phyloP scores from a whole-genome alignment of 2,888 invertebrate species.

The Melinaea menophilus region DNA sequence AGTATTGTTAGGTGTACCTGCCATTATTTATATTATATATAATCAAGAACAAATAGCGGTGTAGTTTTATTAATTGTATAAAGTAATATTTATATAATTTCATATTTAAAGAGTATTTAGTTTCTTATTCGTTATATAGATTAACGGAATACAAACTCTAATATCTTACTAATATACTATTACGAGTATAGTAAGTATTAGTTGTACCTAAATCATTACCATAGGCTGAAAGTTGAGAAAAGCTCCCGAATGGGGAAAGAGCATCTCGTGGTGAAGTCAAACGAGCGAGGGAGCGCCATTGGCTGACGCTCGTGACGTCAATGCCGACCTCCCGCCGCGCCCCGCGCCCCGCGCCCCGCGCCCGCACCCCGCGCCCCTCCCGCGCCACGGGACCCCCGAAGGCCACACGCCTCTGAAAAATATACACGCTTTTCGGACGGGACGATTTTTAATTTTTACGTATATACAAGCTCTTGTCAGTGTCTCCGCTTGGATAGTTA shows the following conservation, averaged over 20 bases:
- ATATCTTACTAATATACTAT: not conserved
- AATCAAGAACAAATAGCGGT: no score
- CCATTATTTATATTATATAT: no score
- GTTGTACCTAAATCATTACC: conserved; percentile 7
- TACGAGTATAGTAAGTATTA: conserved; percentile 10
- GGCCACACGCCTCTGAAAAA: conserved; percentile 70
- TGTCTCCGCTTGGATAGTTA: not conserved
- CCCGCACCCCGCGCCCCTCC: conserved; percentile 40
- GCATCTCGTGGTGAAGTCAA: conserved; percentile 59
- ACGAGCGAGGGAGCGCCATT: conserved; percentile 56
- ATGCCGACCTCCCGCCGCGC: conserved; percentile 65
- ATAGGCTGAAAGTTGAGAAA: conserved; percentile 27
- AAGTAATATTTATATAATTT: no score
- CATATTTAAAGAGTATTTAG: no score
- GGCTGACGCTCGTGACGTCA: conserved; percentile 70
- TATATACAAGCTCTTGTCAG: conserved; percentile 9
- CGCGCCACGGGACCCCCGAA: conserved; percentile 46
- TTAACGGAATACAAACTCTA: no score
- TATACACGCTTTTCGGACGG: conserved; percentile 69
- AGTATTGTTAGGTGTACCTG: no score
- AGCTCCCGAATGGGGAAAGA: conserved; percentile 52
- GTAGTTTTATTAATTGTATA: no score
- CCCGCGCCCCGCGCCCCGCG: not conserved
- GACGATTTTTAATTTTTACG: conserved; percentile 38
- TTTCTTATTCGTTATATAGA: no score